Evolutionary conservation across 2,888 invertebrate genomes (phyloP).

Genomic region (Cephus sareptanus): DNA sequence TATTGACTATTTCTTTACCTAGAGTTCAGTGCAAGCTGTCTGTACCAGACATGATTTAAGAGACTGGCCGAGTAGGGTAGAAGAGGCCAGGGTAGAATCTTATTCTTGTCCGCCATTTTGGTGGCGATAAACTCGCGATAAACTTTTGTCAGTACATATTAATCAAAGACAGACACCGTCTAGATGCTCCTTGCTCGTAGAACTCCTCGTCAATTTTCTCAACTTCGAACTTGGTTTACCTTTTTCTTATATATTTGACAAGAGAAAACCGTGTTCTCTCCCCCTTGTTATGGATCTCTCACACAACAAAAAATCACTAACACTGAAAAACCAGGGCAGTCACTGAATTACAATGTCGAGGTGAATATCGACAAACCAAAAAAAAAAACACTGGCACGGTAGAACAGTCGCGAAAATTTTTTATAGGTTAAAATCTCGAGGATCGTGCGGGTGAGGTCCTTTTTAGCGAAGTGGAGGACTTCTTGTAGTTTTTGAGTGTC

Average conservation of each 20-base stretch:
- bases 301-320: background rate
- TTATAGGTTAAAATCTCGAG: background rate
- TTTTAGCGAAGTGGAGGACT: constrained; percentile 41
- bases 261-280: constrained; percentile 2
- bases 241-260: background rate
- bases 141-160: constrained; percentile 34
- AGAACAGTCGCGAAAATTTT: background rate
- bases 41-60: constrained; percentile 62
- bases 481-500: constrained; percentile 61
- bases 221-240: background rate
- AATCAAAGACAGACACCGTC: background rate
- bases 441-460: constrained; percentile 2
- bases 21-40: constrained; percentile 52
- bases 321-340: background rate
- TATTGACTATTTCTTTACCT: constrained; percentile 15
- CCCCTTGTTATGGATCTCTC: background rate
- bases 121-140: constrained; percentile 19
- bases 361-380: background rate
- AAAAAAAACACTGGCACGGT: background rate
- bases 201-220: background rate
- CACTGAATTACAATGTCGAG: background rate
- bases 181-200: background rate
- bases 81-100: constrained; percentile 59
- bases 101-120: constrained; percentile 63
- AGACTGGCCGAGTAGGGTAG: constrained; percentile 59